phyloP scores from a whole-genome alignment of 1,140 invertebrate species.

The Aphaenogaster ashmeadi region DNA sequence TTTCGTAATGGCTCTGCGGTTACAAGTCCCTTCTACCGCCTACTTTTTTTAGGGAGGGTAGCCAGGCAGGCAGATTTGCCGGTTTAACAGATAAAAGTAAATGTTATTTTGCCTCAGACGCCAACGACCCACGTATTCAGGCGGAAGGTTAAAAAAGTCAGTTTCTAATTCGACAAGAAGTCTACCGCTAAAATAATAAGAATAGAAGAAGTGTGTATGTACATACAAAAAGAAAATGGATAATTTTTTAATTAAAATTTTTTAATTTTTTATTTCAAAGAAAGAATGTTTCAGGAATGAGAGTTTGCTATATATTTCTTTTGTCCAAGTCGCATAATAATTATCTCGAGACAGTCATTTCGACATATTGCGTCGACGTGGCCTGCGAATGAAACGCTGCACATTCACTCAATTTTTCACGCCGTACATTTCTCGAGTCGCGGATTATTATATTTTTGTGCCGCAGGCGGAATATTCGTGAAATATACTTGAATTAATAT shows the following conservation, averaged over 20 bases:
- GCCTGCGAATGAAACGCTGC: not conserved
- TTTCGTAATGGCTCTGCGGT: no score
- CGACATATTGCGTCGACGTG: not conserved
- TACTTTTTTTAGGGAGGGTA: no score
- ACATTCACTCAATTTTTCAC: constrained; percentile 1
- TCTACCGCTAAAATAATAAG: not conserved
- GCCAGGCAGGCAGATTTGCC: no score
- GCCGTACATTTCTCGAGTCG: not conserved
- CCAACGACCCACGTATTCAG: no score
- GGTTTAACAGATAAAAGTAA: no score
- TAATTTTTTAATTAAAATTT: not conserved
- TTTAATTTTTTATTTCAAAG: not conserved
- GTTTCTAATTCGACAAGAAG: not conserved
- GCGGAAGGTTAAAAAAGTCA: not conserved
- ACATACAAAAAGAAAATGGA: not conserved
- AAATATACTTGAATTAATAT: constrained; percentile 10
- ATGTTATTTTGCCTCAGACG: no score
- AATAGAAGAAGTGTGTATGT: not conserved
- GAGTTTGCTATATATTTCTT: no score
- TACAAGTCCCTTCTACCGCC: no score
- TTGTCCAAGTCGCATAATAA: not conserved
- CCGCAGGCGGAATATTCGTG: not conserved
- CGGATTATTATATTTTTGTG: not conserved
- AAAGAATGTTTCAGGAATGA: not conserved
- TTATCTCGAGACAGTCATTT: constrained; percentile 4